Evolutionary conservation across 2,888 invertebrate species (phyloP).

Genomic region (Leistus spinibarbis): DNA sequence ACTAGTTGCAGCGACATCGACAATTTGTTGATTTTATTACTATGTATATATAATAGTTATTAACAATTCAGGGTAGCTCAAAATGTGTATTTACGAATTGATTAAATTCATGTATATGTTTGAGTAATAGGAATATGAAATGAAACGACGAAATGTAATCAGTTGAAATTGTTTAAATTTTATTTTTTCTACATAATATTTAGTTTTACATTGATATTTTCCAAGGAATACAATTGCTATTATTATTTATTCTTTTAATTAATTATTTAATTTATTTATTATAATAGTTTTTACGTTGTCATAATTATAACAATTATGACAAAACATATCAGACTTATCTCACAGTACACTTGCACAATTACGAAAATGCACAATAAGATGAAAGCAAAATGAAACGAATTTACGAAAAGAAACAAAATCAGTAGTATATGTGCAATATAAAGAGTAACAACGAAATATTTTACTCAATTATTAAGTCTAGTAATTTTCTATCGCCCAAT

Average conservation of each 20-base stretch:
- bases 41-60: too few species aligned
- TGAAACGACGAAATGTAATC: background rate
- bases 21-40: too few species aligned
- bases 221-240: background rate
- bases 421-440: background rate
- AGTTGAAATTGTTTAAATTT: background rate
- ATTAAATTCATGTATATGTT: too few species aligned
- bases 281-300: background rate
- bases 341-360: conserved; percentile 54
- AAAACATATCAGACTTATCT: conserved; percentile 52
- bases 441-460: conserved; percentile 12
- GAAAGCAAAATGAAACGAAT: conserved; percentile 9
- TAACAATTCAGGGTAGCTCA: too few species aligned
- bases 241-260: background rate
- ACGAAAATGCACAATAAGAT: conserved; percentile 42
- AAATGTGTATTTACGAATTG: too few species aligned
- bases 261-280: background rate
- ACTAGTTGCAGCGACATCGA: too few species aligned
- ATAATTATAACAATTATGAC: conserved; percentile 16
- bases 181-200: background rate
- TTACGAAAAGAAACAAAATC: background rate
- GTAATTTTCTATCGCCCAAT: background rate
- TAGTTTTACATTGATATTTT: background rate
- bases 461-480: background rate
- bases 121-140: background rate